Evolutionary conservation across 2,888 invertebrate species (phyloP).

Genomic region (Leucophenga montana): DNA sequence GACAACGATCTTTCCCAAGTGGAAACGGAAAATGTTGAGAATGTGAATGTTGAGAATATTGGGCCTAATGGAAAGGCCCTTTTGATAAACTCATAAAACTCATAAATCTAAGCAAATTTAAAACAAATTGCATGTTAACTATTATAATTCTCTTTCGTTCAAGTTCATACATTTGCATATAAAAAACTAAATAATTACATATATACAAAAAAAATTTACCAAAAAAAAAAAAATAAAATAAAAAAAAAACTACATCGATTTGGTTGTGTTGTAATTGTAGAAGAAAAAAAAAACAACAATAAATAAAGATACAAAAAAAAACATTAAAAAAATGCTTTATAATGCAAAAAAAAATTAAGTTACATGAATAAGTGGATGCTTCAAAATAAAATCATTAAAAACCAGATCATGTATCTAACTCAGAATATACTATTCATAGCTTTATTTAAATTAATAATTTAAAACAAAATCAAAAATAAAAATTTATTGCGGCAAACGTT

Average conservation of each 20-base stretch:
- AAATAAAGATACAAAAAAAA: neutral
- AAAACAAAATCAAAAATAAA: slow-evolving; percentile 28
- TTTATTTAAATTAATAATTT: slow-evolving; percentile 41
- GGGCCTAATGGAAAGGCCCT: too few species aligned
- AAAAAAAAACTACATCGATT: slow-evolving; percentile 67
- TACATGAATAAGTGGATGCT: slow-evolving; percentile 47
- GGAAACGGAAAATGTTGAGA: too few species aligned
- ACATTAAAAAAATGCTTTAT: neutral
- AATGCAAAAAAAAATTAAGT: neutral
- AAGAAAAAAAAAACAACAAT: slow-evolving; percentile 35
- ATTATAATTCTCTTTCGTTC: slow-evolving; percentile 37
- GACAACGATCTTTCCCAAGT: too few species aligned
- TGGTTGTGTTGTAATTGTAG: slow-evolving; percentile 69
- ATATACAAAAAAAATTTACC: slow-evolving; percentile 50
- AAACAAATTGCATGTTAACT: neutral
- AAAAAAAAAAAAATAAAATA: slow-evolving; percentile 33
- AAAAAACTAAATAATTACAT: slow-evolving; percentile 59
- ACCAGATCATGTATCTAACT: neutral
- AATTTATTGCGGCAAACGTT: slow-evolving; percentile 18
- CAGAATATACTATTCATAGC: neutral
- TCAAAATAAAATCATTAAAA: slow-evolving; percentile 54
- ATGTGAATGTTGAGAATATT: too few species aligned
- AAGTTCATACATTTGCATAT: slow-evolving; percentile 56
- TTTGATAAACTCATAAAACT: neutral
- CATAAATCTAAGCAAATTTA: neutral